phyloP scores from a whole-genome alignment of 2,113 vertebrate genomes.

The Semicossyphus pulcher region DNA sequence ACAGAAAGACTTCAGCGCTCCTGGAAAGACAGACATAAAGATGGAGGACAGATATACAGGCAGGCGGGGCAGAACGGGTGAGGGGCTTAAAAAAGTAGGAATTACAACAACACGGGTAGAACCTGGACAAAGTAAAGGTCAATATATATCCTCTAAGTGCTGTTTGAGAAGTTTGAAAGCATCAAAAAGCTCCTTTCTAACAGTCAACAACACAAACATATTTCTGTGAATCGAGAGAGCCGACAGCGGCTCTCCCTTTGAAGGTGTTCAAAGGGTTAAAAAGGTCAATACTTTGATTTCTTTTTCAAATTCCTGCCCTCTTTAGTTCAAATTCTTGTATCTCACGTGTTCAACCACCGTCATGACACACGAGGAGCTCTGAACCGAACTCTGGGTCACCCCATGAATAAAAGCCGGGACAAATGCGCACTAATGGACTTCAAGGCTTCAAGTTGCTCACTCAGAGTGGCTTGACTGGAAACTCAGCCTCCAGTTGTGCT shows the following conservation, averaged over 20 bases:
- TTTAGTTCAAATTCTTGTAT: conserved; percentile 5
- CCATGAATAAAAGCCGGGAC: not conserved
- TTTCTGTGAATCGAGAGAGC: not conserved
- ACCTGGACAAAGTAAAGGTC: not conserved
- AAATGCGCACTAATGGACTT: not conserved
- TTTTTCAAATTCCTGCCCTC: not conserved
- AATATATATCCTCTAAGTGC: not conserved
- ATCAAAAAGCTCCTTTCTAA: not conserved
- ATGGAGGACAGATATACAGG: not conserved
- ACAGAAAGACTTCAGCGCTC: conserved; percentile 3
- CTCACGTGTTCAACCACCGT: not conserved
- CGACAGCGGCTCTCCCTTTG: not conserved
- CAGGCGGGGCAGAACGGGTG: not conserved
- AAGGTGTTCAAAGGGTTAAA: not conserved
- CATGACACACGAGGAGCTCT: no score
- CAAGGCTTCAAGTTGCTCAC: not conserved
- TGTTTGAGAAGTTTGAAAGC: not conserved
- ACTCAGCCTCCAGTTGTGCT: not conserved
- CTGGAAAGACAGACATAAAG: conserved; percentile 18
- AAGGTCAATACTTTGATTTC: conserved; percentile 3
- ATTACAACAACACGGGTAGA: not conserved
- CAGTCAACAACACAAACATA: not conserved
- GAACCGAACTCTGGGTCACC: not conserved
- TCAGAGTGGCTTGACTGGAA: not conserved
- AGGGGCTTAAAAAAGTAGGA: not conserved